Percentiles rank a stretch among this genome's conserved stretches.
Conservation (phyloP, 2,888 invertebrate genomes). For the Agriopis aurantiaria region DNA sequence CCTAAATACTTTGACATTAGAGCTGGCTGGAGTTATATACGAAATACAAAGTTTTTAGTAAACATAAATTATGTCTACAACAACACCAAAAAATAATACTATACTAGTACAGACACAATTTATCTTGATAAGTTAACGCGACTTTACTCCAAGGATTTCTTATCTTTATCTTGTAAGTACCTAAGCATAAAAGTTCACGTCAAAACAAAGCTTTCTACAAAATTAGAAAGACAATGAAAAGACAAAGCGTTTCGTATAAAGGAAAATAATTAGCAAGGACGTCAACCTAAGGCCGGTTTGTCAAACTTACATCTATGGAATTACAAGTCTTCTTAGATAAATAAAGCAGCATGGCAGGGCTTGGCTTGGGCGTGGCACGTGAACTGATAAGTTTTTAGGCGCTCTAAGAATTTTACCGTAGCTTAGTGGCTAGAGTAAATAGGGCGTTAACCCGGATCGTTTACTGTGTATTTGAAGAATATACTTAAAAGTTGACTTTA, state of each 20-base stretch:
- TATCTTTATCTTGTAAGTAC: background rate
- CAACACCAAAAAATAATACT: too few relatives aligned
- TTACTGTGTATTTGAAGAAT: too few relatives aligned
- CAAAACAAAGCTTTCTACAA: slow-evolving; percentile 14
- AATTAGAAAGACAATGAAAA: slow-evolving; percentile 24
- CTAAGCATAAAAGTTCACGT: slow-evolving; percentile 10
- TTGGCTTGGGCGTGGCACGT: too few relatives aligned
- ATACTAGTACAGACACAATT: background rate
- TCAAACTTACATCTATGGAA: background rate
- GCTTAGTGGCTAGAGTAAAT: too few relatives aligned
- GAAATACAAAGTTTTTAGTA: background rate
- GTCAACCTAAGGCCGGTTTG: slow-evolving; percentile 2
- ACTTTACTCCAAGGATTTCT: background rate
- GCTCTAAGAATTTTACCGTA: too few relatives aligned
- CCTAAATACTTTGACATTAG: background rate
- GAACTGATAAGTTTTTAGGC: too few relatives aligned
- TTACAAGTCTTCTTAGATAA: background rate
- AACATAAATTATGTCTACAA: background rate
- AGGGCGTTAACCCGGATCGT: too few relatives aligned
- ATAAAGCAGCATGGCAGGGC: too few relatives aligned
- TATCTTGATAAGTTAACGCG: background rate
- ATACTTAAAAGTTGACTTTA: too few relatives aligned
- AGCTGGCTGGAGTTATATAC: background rate
- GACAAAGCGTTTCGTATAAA: slow-evolving; percentile 25
- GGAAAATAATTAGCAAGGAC: slow-evolving; percentile 25